phyloP scores from a whole-genome alignment of 2,888 invertebrate genomes.

The Drosophila borborema region DNA sequence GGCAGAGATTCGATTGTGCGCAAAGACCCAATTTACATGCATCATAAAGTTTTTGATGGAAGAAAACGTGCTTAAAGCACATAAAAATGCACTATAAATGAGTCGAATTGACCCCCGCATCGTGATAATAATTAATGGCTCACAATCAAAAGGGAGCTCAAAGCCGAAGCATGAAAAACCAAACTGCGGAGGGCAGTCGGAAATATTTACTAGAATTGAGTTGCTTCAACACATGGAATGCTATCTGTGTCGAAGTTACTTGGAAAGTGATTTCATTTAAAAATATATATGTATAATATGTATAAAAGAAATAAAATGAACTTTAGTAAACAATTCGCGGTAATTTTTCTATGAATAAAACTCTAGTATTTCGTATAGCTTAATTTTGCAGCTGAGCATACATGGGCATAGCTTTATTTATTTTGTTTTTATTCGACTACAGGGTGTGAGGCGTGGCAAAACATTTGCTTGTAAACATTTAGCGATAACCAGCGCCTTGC shows the following conservation, averaged over 20 bases:
- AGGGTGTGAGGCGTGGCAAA: background rate
- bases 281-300: no score
- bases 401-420: background rate
- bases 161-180: conserved; percentile 11
- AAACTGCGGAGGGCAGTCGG: conserved; percentile 4
- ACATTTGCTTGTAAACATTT: conserved; percentile 50
- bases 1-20: conserved; percentile 51
- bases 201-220: conserved; percentile 13
- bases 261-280: background rate
- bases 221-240: background rate
- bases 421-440: background rate
- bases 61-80: conserved; percentile 55
- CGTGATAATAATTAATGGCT: conserved; percentile 31
- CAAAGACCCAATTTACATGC: conserved; percentile 38
- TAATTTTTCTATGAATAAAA: background rate
- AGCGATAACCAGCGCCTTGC: conserved; percentile 6
- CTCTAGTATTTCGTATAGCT: background rate
- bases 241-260: background rate
- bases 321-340: background rate
- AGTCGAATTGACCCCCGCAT: conserved; percentile 7
- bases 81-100: conserved; percentile 28
- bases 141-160: background rate
- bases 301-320: background rate
- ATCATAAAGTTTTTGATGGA: conserved; percentile 28
- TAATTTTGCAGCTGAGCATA: background rate